A percentile compares a stretch with the other conserved stretches of the same genome.
These are phyloP conservation scores for Sclerurus mexicanus DNA, from an alignment of 2,113 vertebrate species.

Conservation along the genomic window DNA sequence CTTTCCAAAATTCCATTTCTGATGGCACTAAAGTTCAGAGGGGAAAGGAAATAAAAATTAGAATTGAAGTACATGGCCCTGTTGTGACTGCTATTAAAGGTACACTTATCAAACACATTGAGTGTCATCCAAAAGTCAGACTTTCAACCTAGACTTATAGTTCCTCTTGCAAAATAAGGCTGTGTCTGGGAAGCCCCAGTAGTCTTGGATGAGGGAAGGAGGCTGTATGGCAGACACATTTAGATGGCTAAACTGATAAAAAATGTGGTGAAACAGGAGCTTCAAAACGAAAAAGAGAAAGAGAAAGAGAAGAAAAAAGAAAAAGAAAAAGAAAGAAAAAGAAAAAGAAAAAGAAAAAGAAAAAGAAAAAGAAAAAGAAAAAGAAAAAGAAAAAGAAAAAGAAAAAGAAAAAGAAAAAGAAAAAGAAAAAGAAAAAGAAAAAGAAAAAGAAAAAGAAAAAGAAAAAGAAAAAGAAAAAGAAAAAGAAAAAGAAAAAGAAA, in stretches of 20 bases:
- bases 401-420: no score
- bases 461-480: no score
- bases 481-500: no score
- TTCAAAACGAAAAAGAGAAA: no score
- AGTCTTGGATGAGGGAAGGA: background rate
- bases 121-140: background rate
- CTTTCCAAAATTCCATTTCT: background rate
- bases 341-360: no score
- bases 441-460: no score
- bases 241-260: background rate
- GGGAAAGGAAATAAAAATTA: background rate
- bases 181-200: background rate
- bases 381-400: no score
- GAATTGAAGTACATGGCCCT: background rate
- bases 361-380: no score
- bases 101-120: fast-evolving
- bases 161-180: background rate
- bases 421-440: no score
- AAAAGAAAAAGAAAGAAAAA: no score
- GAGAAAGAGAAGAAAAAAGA: no score
- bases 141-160: background rate
- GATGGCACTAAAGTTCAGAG: background rate
- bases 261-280: background rate
- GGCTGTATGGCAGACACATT: background rate
- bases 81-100: background rate